A percentile compares a stretch with the other conserved stretches of the same genome.
phyloP scores from a whole-genome alignment of 2,797 vertebrate species.

The Chelmon rostratus region DNA sequence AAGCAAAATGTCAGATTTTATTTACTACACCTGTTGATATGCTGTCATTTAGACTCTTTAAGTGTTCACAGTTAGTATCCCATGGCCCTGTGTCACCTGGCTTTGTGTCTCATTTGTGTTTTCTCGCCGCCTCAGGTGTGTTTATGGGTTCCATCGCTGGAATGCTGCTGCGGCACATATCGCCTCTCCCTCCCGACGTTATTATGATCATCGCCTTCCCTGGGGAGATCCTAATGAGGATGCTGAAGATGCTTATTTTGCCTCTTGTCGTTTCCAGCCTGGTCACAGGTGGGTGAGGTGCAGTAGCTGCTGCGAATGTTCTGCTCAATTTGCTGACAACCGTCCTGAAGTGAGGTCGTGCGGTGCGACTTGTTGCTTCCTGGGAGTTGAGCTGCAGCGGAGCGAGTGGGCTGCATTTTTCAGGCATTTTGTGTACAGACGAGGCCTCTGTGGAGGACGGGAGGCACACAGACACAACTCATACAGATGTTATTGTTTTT shows the following conservation, averaged over 20 bases:
- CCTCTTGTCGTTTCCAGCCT: constrained; percentile 98
- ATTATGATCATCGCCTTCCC: constrained; percentile 97
- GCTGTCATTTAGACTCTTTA: neutral
- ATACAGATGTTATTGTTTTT: constrained; percentile 29
- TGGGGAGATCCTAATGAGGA: constrained; percentile 98
- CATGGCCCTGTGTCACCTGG: neutral
- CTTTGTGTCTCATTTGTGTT: constrained; percentile 32
- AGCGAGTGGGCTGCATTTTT: constrained; percentile 11
- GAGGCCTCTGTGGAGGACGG: neutral
- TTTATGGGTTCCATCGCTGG: constrained; percentile 93
- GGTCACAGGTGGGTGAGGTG: constrained; percentile 92
- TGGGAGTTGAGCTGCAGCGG: constrained; percentile 12
- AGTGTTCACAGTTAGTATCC: neutral
- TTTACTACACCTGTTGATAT: neutral
- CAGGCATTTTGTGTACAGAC: neutral
- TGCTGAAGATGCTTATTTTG: constrained; percentile 99
- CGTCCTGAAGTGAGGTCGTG: constrained; percentile 42
- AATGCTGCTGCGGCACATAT: constrained; percentile 91
- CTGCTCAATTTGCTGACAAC: constrained; percentile 48
- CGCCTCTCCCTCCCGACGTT: constrained; percentile 94
- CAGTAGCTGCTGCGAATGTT: constrained; percentile 32
- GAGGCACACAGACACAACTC: neutral
- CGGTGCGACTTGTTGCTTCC: constrained; percentile 8
- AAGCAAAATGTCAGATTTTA: constrained; percentile 1
- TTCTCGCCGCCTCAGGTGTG: constrained; percentile 87